Evolutionary conservation across 2,113 vertebrate genomes (phyloP).

Genomic region (Sapayoa aenigma): DNA sequence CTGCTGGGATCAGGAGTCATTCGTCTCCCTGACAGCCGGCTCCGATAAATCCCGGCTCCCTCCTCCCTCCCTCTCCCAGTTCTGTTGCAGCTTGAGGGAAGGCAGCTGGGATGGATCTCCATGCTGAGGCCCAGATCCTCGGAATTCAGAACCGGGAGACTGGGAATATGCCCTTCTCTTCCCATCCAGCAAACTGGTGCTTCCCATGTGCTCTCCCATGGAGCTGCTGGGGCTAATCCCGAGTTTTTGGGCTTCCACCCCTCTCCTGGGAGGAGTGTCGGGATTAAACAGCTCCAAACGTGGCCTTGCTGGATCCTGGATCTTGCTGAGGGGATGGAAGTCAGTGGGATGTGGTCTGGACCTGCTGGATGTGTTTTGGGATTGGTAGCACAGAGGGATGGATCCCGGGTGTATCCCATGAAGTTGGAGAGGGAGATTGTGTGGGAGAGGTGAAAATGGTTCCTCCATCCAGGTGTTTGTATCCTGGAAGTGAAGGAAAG

Average conservation of each 20-base stretch:
- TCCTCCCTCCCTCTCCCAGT: background rate
- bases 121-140: background rate
- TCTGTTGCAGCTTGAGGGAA: background rate
- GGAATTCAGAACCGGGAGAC: background rate
- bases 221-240: fast-evolving
- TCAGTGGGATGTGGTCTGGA: fast-evolving
- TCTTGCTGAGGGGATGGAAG: background rate
- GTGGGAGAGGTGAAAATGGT: background rate
- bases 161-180: background rate
- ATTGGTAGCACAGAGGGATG: fast-evolving
- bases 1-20: constrained; percentile 28
- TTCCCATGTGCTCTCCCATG: fast-evolving
- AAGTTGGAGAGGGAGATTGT: background rate
- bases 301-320: background rate
- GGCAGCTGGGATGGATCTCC: constrained; percentile 2
- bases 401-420: fast-evolving
- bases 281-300: background rate
- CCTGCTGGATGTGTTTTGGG: background rate
- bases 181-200: background rate
- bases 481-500: background rate
- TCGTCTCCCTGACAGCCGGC: constrained; percentile 18
- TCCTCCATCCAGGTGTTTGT: background rate
- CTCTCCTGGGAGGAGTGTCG: background rate
- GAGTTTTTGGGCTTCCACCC: background rate
- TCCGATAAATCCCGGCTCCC: constrained; percentile 30